These are phyloP conservation scores for Rhagoletis zephyria DNA, from an alignment of 1,140 invertebrate genomes.

Conservation along the genomic window DNA sequence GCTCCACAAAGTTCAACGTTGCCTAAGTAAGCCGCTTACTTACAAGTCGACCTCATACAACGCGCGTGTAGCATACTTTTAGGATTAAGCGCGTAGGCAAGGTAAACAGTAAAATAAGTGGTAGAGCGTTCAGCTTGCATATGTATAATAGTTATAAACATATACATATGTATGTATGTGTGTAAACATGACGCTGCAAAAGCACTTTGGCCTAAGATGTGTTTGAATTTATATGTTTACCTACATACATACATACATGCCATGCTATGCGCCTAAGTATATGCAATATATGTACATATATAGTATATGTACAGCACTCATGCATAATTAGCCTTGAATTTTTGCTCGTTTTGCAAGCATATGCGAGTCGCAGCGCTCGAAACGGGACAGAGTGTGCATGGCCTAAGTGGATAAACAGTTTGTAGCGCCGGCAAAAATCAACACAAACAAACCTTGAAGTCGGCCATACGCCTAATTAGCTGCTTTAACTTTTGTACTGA, in stretches of 20 bases:
- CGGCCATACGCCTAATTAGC: slow-evolving; percentile 42
- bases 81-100: slow-evolving; percentile 44
- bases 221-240: neutral
- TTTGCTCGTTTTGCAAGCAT: neutral
- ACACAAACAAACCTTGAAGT: slow-evolving; percentile 38
- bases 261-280: neutral
- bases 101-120: neutral
- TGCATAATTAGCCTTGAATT: slow-evolving; percentile 52
- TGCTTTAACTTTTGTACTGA: neutral
- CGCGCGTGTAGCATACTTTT: slow-evolving; percentile 14
- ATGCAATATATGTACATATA: neutral
- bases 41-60: slow-evolving; percentile 28
- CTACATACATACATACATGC: too few relatives aligned
- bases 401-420: neutral
- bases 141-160: too few relatives aligned
- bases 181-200: neutral
- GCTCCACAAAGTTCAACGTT: neutral
- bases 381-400: neutral
- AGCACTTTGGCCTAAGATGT: neutral
- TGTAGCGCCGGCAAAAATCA: slow-evolving; percentile 23
- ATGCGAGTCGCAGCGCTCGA: neutral
- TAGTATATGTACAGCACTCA: slow-evolving; percentile 1
- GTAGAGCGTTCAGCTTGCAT: neutral
- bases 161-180: too few relatives aligned
- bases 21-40: slow-evolving; percentile 38